These are phyloP conservation scores for Perizoma affinitatum DNA, from an alignment of 2,888 invertebrate species.

Conservation along the genomic window DNA sequence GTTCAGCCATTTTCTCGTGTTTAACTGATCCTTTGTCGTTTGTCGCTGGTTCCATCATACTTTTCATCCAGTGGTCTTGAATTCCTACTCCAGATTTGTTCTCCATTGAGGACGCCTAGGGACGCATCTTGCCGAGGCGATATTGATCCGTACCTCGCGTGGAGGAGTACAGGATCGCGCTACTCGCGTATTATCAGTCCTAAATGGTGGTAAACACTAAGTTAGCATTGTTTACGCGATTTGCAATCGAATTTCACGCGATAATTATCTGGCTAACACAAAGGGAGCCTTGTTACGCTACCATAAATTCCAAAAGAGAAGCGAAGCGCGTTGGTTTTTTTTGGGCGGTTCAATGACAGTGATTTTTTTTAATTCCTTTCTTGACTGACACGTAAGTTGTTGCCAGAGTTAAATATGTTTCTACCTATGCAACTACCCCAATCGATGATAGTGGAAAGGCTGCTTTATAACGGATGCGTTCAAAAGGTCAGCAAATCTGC, in stretches of 20 bases:
- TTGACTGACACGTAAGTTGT: constrained; percentile 55
- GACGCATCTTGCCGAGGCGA: constrained; percentile 56
- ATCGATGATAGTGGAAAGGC: background rate
- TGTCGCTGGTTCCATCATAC: constrained; percentile 78
- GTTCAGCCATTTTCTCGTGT: constrained; percentile 77
- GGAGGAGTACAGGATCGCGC: constrained; percentile 51
- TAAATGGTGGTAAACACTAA: constrained; percentile 47
- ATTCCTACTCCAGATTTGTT: constrained; percentile 71
- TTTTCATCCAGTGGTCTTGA: constrained; percentile 80
- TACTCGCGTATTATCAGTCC: constrained; percentile 34
- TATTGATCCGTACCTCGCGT: constrained; percentile 71
- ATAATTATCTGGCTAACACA: constrained; percentile 68
- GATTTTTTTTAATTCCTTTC: constrained; percentile 58
- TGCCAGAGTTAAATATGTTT: constrained; percentile 51
- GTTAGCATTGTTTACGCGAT: constrained; percentile 75
- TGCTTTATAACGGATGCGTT: background rate
- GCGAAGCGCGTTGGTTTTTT: constrained; percentile 81
- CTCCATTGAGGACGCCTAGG: constrained; percentile 69
- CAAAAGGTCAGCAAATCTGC: background rate
- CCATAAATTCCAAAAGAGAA: constrained; percentile 85
- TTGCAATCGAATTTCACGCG: constrained; percentile 66
- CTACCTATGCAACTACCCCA: constrained; percentile 3
- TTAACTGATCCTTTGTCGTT: constrained; percentile 75
- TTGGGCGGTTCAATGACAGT: constrained; percentile 76
- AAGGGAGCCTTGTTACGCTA: constrained; percentile 83